phyloP scores from a whole-genome alignment of 2,888 invertebrate genomes.

The Muscina levida region DNA sequence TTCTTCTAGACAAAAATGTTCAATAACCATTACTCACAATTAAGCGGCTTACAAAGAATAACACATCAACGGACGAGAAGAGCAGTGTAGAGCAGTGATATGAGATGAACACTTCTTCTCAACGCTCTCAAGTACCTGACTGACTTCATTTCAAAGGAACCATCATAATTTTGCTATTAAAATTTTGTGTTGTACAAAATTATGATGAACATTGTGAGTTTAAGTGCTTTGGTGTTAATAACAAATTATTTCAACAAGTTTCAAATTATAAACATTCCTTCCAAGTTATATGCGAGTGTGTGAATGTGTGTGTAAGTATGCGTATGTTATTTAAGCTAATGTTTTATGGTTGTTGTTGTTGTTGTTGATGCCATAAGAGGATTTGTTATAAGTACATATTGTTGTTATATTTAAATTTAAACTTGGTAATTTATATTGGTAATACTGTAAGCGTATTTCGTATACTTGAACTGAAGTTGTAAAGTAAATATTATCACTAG shows the following conservation, averaged over 20 bases:
- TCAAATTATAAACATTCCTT: constrained; percentile 23
- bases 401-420: no score
- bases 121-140: not conserved
- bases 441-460: no score
- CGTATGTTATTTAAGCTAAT: not conserved
- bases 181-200: not conserved
- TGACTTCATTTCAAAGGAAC: not conserved
- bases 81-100: not conserved
- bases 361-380: constrained; percentile 7
- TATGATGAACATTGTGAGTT: not conserved
- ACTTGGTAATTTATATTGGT: no score
- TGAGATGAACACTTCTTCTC: not conserved
- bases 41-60: constrained; percentile 31
- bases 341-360: not conserved
- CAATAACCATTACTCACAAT: constrained; percentile 37
- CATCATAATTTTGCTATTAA: not conserved
- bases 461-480: no score
- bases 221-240: constrained; percentile 21
- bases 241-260: constrained; percentile 27
- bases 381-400: constrained; percentile 16
- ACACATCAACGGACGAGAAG: not conserved
- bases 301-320: no score
- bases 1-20: not conserved
- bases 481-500: no score
- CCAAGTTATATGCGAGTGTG: not conserved